Evolutionary conservation across 2,113 vertebrate species (phyloP).

Genomic region (Mixornis gularis): DNA sequence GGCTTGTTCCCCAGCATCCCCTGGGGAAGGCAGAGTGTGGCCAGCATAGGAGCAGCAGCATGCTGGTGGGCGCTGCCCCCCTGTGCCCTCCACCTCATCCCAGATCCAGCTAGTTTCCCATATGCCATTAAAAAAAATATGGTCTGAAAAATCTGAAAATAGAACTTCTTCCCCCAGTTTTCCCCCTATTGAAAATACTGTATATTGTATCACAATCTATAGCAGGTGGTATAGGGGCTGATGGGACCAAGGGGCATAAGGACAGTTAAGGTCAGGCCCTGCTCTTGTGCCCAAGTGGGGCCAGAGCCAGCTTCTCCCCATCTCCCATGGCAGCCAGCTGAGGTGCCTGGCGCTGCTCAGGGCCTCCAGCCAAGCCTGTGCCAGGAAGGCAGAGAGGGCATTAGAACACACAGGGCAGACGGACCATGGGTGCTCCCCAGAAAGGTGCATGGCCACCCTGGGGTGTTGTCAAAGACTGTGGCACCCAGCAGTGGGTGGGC

Average conservation of each 20-base stretch:
- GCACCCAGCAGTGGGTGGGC: rapidly evolving
- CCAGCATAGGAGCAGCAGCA: background rate
- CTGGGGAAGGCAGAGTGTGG: background rate
- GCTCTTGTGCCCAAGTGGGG: background rate
- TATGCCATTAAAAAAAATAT: constrained; percentile 22
- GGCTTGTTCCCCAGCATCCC: background rate
- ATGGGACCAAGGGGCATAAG: rapidly evolving
- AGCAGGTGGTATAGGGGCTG: background rate
- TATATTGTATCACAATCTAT: constrained; percentile 33
- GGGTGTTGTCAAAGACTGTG: background rate
- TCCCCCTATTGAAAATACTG: constrained; percentile 48
- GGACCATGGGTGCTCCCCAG: rapidly evolving
- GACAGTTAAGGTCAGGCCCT: background rate
- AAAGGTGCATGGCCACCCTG: background rate
- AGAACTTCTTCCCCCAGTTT: background rate
- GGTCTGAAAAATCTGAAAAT: constrained; percentile 59
- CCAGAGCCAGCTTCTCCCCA: background rate
- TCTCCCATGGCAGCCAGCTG: background rate
- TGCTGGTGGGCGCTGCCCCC: rapidly evolving
- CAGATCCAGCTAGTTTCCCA: background rate
- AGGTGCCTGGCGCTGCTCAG: background rate
- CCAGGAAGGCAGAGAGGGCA: background rate
- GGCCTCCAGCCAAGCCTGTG: rapidly evolving
- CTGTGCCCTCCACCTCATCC: background rate
- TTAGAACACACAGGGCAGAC: background rate